Conservation (phyloP, 2,888 invertebrate species). For the Cremastobaeus sp. region DNA sequence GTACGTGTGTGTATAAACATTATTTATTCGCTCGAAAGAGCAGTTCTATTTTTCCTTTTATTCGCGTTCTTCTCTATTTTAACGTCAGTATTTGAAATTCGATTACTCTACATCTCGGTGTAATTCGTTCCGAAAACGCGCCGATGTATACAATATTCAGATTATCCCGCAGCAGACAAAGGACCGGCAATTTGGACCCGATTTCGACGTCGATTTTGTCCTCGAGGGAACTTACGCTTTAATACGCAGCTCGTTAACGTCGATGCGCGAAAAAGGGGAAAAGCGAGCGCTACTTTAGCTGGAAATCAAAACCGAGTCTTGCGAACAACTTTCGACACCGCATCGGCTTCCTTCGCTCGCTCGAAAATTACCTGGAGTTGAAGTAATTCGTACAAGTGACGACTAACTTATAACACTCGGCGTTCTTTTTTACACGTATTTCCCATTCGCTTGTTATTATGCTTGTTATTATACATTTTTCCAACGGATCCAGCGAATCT, state of each 20-base stretch:
- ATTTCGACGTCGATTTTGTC: too few relatives aligned
- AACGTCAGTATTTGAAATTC: slow-evolving; percentile 11
- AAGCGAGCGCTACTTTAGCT: slow-evolving; percentile 20
- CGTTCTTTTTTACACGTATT: slow-evolving; percentile 22
- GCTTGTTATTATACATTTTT: slow-evolving; percentile 6
- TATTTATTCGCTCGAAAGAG: slow-evolving; percentile 11
- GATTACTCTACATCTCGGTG: neutral
- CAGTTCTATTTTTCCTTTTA: neutral
- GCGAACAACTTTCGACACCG: slow-evolving; percentile 33
- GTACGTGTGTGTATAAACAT: slow-evolving; percentile 18
- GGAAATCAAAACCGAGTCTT: slow-evolving; percentile 51
- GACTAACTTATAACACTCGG: slow-evolving; percentile 47
- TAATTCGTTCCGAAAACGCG: neutral
- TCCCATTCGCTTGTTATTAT: slow-evolving; percentile 28
- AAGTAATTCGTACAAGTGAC: slow-evolving; percentile 51
- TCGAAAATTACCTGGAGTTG: slow-evolving; percentile 51
- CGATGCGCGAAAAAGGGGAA: slow-evolving; percentile 3
- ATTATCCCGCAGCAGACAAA: slow-evolving; percentile 5
- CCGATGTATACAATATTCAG: slow-evolving; percentile 10
- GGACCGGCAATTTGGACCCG: slow-evolving; percentile 1
- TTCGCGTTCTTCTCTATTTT: neutral
- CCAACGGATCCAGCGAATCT: too few relatives aligned
- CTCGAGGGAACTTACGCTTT: too few relatives aligned
- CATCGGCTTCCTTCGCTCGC: slow-evolving; percentile 36
- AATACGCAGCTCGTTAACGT: slow-evolving; percentile 32